Conservation (phyloP, 1,140 invertebrate genomes). For the Euura saliciscinereae region DNA sequence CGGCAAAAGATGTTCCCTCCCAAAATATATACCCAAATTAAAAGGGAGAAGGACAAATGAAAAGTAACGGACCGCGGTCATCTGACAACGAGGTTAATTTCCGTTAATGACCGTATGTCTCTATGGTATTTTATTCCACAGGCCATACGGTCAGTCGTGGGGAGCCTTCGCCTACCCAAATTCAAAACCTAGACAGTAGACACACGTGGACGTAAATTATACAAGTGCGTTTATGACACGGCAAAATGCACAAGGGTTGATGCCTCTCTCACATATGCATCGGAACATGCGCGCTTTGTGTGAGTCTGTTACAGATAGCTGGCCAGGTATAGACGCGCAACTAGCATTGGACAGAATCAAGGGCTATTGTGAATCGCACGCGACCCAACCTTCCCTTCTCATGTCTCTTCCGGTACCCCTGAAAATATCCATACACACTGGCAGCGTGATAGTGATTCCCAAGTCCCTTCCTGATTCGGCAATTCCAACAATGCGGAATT, state of each 20-base stretch:
- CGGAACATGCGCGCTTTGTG: not conserved
- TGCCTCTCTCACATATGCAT: not conserved
- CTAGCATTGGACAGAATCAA: slow-evolving; percentile 1
- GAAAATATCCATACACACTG: no score
- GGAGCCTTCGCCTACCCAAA: no score
- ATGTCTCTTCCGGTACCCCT: not conserved
- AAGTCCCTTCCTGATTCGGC: not conserved
- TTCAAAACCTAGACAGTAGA: not conserved
- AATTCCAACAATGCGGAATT: not conserved
- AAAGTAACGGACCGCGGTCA: not conserved
- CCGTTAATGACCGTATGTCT: not conserved
- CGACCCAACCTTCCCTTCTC: not conserved
- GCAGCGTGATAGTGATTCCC: not conserved
- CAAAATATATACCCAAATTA: no score
- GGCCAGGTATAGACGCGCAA: not conserved
- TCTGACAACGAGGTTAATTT: not conserved
- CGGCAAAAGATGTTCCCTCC: no score
- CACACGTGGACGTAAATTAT: not conserved
- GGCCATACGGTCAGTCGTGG: not conserved
- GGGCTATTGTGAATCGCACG: slow-evolving; percentile 3
- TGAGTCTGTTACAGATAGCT: not conserved
- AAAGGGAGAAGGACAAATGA: not conserved
- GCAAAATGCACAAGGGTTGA: not conserved
- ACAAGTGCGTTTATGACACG: not conserved
- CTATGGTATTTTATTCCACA: not conserved